These are phyloP conservation scores for Drosophila miranda DNA, from an alignment of 1,140 invertebrate species.

Conservation along the genomic window DNA sequence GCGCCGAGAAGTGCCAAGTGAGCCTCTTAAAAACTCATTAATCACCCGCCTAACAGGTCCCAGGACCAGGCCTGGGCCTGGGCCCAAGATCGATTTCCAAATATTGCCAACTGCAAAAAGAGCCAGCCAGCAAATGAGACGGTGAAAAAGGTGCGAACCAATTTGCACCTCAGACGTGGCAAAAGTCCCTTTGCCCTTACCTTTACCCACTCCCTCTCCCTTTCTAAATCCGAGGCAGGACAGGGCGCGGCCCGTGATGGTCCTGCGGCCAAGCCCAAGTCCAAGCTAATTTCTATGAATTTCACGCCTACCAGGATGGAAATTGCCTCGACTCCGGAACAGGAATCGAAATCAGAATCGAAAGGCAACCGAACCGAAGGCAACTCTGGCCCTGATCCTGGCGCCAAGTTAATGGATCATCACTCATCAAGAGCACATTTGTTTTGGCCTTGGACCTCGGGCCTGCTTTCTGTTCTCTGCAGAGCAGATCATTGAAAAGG, in stretches of 20 bases:
- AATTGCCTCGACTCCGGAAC: conserved; percentile 11
- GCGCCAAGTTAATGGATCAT: conserved; percentile 72
- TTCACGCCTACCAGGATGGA: conserved; percentile 66
- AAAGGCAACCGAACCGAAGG: neutral
- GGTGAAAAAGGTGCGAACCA: conserved; percentile 72
- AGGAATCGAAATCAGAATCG: conserved; percentile 8
- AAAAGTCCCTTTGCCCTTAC: conserved; percentile 29
- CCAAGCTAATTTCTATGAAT: conserved; percentile 73
- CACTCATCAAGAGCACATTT: conserved; percentile 16
- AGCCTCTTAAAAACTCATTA: conserved; percentile 82
- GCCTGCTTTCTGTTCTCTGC: conserved; percentile 5
- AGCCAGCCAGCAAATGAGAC: neutral
- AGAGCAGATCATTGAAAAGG: neutral
- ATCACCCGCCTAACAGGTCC: conserved; percentile 79
- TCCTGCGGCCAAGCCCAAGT: conserved; percentile 26
- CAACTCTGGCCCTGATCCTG: conserved; percentile 28
- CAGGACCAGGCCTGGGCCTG: conserved; percentile 18
- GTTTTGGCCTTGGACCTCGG: conserved; percentile 19
- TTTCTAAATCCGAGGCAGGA: neutral
- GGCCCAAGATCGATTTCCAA: conserved; percentile 75
- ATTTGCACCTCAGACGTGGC: conserved; percentile 78
- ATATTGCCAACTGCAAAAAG: conserved; percentile 54
- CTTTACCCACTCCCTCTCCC: too few relatives aligned
- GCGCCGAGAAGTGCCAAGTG: conserved; percentile 59
- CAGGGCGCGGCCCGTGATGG: conserved; percentile 20